Evolutionary conservation across 2,888 invertebrate species (phyloP), one percentile per base, ranked within the genome.

Genomic region (Pyrgus malvae): DNA sequence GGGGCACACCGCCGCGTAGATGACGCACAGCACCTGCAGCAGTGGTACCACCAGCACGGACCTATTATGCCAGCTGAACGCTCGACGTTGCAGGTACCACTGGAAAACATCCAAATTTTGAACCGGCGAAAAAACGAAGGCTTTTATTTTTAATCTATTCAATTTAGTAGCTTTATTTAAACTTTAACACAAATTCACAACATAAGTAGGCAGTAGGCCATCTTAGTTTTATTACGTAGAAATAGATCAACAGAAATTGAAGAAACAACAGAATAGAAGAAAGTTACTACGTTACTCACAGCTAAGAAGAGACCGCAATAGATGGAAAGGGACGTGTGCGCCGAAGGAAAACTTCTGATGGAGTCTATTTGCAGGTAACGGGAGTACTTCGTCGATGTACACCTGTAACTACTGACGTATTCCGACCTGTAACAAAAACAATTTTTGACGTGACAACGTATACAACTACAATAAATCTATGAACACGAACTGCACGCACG

Each of bases 261-360:
- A n/a, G n/a, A n/a, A n/a, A n/a, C n/a, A n/a, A n/a, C n/a, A n/a
- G n/a, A n/a, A n/a, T n/a, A n/a, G n/a, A n/a, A n/a, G n/a, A n/a
- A n/a, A n/a, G n/a, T n/a, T n/a, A n/a, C n/a, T n/a, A 7, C 8
- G 16, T 6, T 25, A 44, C 92, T 92, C 69, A 93, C 93, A 69
- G 92, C 88, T 70, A 92, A 56, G 73, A 93, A 96, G 17, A 94
- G 72, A 7, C 94, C 92, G 40, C 92, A 91, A 76, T 93, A 95
- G 41, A 93, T 82, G 0, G 94, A 92, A 1, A 95, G 77, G 0
- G 95, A 93, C 0, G 96, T 91, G 78, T 96, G 96, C 6, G 95
- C 95, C 0, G 95, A 96, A 0, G 95, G 96, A 73, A 96, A 69
- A 92, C 95, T 88, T 89, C 94, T 70, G 89, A 93, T 72, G 69